phyloP scores from a whole-genome alignment of 2,797 vertebrate species.

The Phataginus tetradactyla region DNA sequence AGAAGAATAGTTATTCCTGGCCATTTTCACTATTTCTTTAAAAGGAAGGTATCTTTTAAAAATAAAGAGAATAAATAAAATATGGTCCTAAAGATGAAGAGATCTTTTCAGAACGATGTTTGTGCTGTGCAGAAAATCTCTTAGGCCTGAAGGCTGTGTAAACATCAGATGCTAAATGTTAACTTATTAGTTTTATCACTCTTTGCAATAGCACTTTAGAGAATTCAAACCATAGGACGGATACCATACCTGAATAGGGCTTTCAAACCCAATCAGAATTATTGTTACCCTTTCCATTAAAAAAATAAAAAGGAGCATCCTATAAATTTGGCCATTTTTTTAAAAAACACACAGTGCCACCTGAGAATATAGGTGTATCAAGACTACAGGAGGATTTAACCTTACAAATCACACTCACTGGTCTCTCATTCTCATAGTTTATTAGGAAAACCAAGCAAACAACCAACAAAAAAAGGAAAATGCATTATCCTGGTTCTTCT shows the following conservation, averaged over 20 bases:
- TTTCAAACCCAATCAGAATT: neutral
- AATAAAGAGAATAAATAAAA: neutral
- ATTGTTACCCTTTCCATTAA: neutral
- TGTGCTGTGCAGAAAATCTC: neutral
- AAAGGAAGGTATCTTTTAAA: neutral
- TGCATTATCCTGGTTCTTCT: neutral
- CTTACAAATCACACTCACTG: neutral
- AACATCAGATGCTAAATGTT: neutral
- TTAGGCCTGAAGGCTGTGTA: neutral
- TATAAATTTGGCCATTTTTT: neutral
- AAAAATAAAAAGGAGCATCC: neutral
- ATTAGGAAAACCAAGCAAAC: neutral
- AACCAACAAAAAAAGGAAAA: neutral
- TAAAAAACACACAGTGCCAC: neutral
- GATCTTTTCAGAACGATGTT: neutral
- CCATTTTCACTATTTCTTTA: neutral
- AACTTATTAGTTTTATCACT: neutral
- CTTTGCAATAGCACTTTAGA: neutral
- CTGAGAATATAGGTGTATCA: accelerated
- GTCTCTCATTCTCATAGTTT: neutral
- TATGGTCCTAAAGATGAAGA: neutral
- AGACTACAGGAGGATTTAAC: too few relatives aligned
- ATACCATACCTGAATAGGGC: accelerated
- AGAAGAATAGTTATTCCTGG: neutral
- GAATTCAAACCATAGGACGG: neutral